Evolutionary conservation across 2,797 vertebrate species (phyloP).

Genomic region (Poecilia velifera): DNA sequence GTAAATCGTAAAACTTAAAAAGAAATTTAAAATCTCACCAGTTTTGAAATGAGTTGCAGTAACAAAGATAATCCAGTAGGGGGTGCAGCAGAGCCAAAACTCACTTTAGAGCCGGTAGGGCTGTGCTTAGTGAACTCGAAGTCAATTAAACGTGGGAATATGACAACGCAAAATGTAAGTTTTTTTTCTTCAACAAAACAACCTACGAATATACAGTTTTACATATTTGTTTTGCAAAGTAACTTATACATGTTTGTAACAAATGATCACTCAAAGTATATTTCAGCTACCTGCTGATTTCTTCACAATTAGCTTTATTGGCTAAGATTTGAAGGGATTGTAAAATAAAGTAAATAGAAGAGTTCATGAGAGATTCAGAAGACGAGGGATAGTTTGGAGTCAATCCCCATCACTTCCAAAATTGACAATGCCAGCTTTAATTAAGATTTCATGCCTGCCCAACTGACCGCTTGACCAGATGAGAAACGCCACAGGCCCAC

Average conservation of each 20-base stretch:
- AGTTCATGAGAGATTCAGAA: neutral
- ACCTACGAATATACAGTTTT: too few relatives aligned
- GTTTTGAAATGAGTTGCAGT: constrained; percentile 27
- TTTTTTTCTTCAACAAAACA: too few relatives aligned
- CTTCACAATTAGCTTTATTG: neutral
- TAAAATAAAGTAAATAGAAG: neutral
- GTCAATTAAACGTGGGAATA: too few relatives aligned
- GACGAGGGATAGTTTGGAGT: neutral
- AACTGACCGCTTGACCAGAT: neutral
- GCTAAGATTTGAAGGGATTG: neutral
- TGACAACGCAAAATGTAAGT: too few relatives aligned
- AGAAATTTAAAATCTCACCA: neutral
- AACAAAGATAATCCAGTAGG: constrained; percentile 33
- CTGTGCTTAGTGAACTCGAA: too few relatives aligned
- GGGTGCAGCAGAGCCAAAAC: constrained; percentile 23
- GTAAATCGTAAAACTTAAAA: neutral
- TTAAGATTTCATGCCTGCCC: neutral
- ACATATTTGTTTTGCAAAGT: too few relatives aligned
- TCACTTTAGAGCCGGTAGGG: too few relatives aligned
- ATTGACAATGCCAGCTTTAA: neutral
- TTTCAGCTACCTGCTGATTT: neutral
- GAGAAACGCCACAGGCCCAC: neutral
- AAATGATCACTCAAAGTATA: neutral
- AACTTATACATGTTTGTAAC: neutral
- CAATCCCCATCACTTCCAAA: neutral